Conservation (phyloP, 2,797 vertebrate genomes). For the Syngnathus rostellatus region DNA sequence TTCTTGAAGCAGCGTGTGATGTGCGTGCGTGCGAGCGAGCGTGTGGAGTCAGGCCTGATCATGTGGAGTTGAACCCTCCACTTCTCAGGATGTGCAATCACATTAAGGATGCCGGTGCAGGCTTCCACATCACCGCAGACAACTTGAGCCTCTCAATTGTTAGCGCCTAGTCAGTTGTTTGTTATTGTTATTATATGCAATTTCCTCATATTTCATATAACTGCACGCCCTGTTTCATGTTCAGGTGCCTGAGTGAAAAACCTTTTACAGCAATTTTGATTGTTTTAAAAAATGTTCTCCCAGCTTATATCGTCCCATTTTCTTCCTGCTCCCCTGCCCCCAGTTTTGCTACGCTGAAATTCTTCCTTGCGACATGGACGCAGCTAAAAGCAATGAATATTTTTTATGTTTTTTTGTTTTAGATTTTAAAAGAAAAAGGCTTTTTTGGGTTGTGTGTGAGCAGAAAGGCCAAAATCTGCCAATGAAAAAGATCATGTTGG, state of each 20-base stretch:
- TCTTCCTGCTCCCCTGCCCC: neutral
- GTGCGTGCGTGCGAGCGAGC: neutral
- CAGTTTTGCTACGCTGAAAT: slow-evolving; percentile 22
- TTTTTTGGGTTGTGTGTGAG: slow-evolving; percentile 37
- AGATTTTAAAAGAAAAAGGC: slow-evolving; percentile 19
- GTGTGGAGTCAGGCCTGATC: slow-evolving; percentile 29
- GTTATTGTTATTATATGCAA: slow-evolving; percentile 60
- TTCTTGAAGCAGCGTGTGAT: slow-evolving; percentile 26
- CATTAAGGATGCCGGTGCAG: slow-evolving; percentile 50
- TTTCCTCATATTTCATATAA: slow-evolving; percentile 35
- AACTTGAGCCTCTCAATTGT: slow-evolving; percentile 25
- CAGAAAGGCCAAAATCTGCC: slow-evolving; percentile 47
- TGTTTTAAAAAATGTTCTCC: slow-evolving; percentile 59
- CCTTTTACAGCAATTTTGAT: slow-evolving; percentile 58
- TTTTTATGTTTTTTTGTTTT: slow-evolving; percentile 13
- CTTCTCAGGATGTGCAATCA: slow-evolving; percentile 57
- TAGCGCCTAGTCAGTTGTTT: slow-evolving; percentile 46
- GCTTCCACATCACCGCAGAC: slow-evolving; percentile 36
- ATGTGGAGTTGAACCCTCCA: slow-evolving; percentile 25
- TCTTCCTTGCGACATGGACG: slow-evolving; percentile 30
- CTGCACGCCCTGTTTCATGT: slow-evolving; percentile 33
- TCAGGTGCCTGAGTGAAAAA: slow-evolving; percentile 60
- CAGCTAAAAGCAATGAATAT: slow-evolving; percentile 34
- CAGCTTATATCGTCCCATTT: slow-evolving; percentile 60
- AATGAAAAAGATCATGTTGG: slow-evolving; percentile 37